Conservation (phyloP, 2,113 vertebrate species). For the Xiphophorus couchianus region DNA sequence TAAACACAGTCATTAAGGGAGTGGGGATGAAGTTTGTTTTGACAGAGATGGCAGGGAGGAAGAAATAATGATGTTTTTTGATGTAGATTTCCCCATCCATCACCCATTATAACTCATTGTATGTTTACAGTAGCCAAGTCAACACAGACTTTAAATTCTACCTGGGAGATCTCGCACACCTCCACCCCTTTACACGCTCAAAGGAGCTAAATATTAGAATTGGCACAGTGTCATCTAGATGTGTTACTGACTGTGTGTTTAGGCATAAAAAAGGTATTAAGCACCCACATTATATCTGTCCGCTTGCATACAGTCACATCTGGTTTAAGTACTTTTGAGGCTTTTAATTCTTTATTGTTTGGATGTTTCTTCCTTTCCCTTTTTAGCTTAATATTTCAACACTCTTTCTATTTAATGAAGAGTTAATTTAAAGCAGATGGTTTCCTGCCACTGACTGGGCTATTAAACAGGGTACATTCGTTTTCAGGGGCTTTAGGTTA, state of each 20-base stretch:
- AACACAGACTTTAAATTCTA: constrained; percentile 39
- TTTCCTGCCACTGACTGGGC: no score
- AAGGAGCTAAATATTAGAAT: constrained; percentile 12
- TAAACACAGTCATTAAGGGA: constrained; percentile 38
- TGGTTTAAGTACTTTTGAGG: background rate
- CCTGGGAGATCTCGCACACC: constrained; percentile 33
- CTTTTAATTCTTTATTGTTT: no score
- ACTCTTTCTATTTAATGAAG: no score
- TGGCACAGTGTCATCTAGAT: background rate
- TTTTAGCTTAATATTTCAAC: no score
- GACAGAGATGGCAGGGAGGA: constrained; percentile 27
- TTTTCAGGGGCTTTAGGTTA: background rate
- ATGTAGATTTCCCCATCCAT: constrained; percentile 11
- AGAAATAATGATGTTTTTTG: constrained; percentile 31
- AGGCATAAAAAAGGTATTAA: background rate
- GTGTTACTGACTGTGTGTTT: background rate
- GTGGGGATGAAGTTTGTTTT: constrained; percentile 28
- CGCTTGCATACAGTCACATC: background rate
- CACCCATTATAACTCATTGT: constrained; percentile 4
- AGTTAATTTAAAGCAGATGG: no score
- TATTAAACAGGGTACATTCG: background rate
- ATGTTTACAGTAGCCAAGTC: constrained; percentile 34
- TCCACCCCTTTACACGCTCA: constrained; percentile 27
- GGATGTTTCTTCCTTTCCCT: no score
- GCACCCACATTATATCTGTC: background rate